Base-by-base conservation (phyloP, 1,140 invertebrate species). In the Acarapis woodi region DNA sequence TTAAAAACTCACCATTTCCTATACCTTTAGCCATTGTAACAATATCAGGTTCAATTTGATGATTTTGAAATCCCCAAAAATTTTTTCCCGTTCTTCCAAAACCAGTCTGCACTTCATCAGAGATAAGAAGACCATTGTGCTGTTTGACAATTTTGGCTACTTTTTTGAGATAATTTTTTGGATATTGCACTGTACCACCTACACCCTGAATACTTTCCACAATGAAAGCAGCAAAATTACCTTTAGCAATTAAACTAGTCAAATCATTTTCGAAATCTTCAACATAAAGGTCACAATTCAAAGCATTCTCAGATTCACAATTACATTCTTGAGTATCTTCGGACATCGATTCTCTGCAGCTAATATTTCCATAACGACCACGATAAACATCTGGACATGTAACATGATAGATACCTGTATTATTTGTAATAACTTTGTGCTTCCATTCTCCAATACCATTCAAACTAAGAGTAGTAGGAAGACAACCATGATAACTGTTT, bases 31-130 rank as follows among this genome's bases (percentile, higher is more conserved):
- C 63, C 58, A 65, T 58, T 4, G 59, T 62, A 4, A 66, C 59
- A 48, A 97, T 90, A 57, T 97, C 88, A 1, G 88, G 88, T 14
- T 62, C 47, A 14, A 90, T 67, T 16, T 60, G 73, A 52, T 96
- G 82, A 2, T 53, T 58, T 54, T 93, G 61, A 56, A 94, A 96
- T 2, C 82, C 83, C 88, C 88, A 97, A 56, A 74, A 94, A 48
- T 80, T 63, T 32, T 77, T 72, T 1, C 88, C 88, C 0, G 79
- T 80, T 42, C 88, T 61, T 1, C 80, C 88, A 56, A 96, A 93
- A 10, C 88, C 87, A 20, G 80, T 85, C 59, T 94, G 87, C 2
- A 93, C 77, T 60, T 96, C 87, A 59, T 96, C 88, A 4, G 76
- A 65, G 40, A 96, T 70, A 48, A 70, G 85, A 1, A 96, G 37